These are phyloP conservation scores for Drosophila albomicans DNA, from an alignment of 1,140 invertebrate species.

Conservation along the genomic window DNA sequence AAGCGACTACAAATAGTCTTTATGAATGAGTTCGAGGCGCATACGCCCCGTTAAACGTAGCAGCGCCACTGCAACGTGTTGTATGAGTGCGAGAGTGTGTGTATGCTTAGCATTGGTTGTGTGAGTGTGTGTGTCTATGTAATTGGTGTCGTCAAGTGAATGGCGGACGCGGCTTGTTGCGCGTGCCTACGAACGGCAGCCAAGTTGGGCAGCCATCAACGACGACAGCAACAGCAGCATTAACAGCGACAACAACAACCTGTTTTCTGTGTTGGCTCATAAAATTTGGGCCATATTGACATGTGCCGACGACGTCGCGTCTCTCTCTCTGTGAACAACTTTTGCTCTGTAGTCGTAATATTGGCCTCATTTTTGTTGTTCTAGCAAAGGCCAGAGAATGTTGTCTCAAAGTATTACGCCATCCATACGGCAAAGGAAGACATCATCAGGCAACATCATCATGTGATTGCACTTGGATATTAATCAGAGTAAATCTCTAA, in stretches of 20 bases:
- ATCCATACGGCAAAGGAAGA: slow-evolving; percentile 25
- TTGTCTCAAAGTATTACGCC: slow-evolving; percentile 25
- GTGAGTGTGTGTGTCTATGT: slow-evolving; percentile 20
- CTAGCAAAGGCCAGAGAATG: slow-evolving; percentile 66
- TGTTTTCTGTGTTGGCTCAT: slow-evolving; percentile 69
- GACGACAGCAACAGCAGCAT: slow-evolving; percentile 18
- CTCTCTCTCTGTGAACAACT: slow-evolving; percentile 49
- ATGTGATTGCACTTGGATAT: slow-evolving; percentile 24
- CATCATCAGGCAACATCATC: neutral
- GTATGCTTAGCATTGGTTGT: neutral
- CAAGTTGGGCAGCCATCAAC: slow-evolving; percentile 21
- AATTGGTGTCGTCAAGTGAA: slow-evolving; percentile 55
- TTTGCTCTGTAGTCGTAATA: slow-evolving; percentile 41
- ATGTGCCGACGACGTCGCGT: slow-evolving; percentile 56
- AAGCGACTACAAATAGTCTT: slow-evolving; percentile 27
- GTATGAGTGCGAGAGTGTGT: neutral
- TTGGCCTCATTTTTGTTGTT: slow-evolving; percentile 58
- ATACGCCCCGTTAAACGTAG: slow-evolving; percentile 60
- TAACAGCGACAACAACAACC: slow-evolving; percentile 55
- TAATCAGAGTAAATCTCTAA: slow-evolving; percentile 7
- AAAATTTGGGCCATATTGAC: slow-evolving; percentile 77
- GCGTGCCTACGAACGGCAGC: slow-evolving; percentile 42
- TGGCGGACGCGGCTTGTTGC: slow-evolving; percentile 55
- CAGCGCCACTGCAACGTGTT: slow-evolving; percentile 29
- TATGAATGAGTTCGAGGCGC: slow-evolving; percentile 59